Evolutionary conservation across 2,113 vertebrate genomes (phyloP), one percentile per base, ranked within the genome.

Genomic region (Dinomys branickii): DNA sequence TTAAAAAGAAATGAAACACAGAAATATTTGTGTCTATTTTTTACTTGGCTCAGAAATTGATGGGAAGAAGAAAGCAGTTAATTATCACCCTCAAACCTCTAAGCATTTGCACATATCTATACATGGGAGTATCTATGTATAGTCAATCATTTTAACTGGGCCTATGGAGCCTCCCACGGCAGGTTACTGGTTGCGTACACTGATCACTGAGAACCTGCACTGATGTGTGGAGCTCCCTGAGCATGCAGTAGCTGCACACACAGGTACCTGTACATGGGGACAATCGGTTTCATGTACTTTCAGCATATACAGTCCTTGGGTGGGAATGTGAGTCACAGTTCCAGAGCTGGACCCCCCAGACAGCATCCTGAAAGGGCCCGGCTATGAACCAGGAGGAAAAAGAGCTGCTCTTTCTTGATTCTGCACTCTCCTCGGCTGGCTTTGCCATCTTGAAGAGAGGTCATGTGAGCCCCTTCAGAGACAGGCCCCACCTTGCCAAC

Each of bases 21-120:
- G 71, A 61, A 65, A 41, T 82, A 75, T 78, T 85, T 90, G 67
- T 67, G 52, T 84, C 85, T 95, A 44, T 47, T 92, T 94, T 91
- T 94, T 41, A 90, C 87, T 85, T 93, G 33, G n/a, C 90, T 94
- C 92, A 93, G 56, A 97, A 95, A 85, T 16, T n/a, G 47, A 20
- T 50, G 56, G 54, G 50, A 91, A 95, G 82, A 96, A 10, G 35
- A 33, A 94, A 82, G 22, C 54, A 83, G 58, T 92, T 90, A 85
- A 96, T 85, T 61, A 92, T 56, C 85, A 67, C 77, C 17, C 58
- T 87, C 81, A 28, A 81, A 84, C 35, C 77, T 85, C 77, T 50
- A 90, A 67, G 44, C 52, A 73, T 80, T 50, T 88, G 82, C 65
- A 71, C 69, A 16, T 10, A 28, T 41, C 90, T 92, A 33, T 38